Evolutionary conservation across 2,888 invertebrate genomes (phyloP), one percentile per base, ranked within the genome.

Genomic region (Drosophila lacicola): DNA sequence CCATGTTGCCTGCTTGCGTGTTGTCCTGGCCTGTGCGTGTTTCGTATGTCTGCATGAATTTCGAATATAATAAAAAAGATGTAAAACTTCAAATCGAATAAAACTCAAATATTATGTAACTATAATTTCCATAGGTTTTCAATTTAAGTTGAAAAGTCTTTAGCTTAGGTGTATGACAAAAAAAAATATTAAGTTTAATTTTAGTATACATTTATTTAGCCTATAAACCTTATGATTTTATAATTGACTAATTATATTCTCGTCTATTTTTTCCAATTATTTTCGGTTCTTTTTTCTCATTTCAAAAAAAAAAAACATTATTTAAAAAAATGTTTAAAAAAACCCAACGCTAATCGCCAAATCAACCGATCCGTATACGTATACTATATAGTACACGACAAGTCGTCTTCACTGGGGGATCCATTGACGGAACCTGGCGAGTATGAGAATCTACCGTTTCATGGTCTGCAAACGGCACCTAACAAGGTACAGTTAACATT

Each of bases 371-470:
- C 72, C 70, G 69, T 70, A 73, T 60, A 62, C 60, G 58, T 61
- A 66, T 70, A 45, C 72, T 67, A 80, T 83, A 82, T 85, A 92
- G 92, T 92, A 90, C 91, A 92, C 91, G 92, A 91, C 91, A 92
- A 92, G 90, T 92, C 92, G 84, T 93, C 92, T 91, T 91, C 92
- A 92, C 91, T 92, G 92, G 90, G 90, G 94, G 95, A 95, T 95
- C 96, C 94, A 93, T 94, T 95, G 92, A 95, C 95, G 93, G 97
- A 97, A 93, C 95, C 96, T 92, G 96, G 96, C 86, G 97, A 96
- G 92, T 98, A 98, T 94, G 98, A 98, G 94, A 98, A 98, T 93
- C 95, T 98, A 91, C 98, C 98, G 91, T 98, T 98, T 95, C 98
- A 98, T 93, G 97, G 97, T 89, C 95, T 98, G 91, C 97, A 97